These are phyloP conservation scores for Sceloporus undulatus DNA, from an alignment of 2,113 vertebrate species.

Conservation along the genomic window DNA sequence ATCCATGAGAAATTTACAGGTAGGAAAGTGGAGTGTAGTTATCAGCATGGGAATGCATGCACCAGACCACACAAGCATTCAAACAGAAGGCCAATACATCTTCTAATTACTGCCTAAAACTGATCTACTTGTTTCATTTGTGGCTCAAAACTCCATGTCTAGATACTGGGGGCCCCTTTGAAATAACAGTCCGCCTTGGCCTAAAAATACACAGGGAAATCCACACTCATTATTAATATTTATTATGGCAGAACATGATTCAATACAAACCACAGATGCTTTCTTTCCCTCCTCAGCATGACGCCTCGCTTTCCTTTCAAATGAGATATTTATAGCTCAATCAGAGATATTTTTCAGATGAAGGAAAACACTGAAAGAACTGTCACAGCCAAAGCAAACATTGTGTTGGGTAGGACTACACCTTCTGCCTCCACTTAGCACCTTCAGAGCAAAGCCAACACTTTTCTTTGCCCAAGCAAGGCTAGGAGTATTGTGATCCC, in stretches of 20 bases:
- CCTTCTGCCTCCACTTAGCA: neutral
- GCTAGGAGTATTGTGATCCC: no score
- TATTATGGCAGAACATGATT: conserved; percentile 59
- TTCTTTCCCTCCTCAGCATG: conserved; percentile 36
- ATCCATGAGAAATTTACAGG: neutral
- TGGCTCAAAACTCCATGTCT: neutral
- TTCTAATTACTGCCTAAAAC: neutral
- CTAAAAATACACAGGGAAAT: conserved; percentile 47
- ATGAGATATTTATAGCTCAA: conserved; percentile 74
- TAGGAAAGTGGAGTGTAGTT: neutral
- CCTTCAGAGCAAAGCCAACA: no score
- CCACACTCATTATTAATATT: conserved; percentile 46
- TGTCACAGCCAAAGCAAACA: conserved; percentile 30
- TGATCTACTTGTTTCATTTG: neutral
- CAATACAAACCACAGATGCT: conserved; percentile 46
- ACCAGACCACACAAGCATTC: neutral
- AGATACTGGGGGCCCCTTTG: neutral
- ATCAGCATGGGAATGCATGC: neutral
- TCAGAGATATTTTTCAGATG: conserved; percentile 74
- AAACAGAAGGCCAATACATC: neutral
- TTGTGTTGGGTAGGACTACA: neutral
- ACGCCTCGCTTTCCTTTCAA: conserved; percentile 58
- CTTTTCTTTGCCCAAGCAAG: no score
- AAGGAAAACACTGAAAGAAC: conserved; percentile 47
- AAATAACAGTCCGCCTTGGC: conserved; percentile 35